phyloP scores from a whole-genome alignment of 1,140 invertebrate species.

The Paraescarpia echinospica region DNA sequence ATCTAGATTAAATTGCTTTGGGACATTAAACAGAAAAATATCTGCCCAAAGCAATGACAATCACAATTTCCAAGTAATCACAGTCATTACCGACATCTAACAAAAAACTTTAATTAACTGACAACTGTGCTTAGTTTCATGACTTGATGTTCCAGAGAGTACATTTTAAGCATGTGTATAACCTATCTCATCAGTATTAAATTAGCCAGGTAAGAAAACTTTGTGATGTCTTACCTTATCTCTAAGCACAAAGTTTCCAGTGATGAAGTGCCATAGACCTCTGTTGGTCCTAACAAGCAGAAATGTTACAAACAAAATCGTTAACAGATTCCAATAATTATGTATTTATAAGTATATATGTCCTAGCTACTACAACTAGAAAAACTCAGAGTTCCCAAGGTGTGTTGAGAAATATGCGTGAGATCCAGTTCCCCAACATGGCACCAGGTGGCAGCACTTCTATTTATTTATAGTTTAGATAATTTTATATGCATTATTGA shows the following conservation, averaged over 20 bases:
- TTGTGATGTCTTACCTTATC: neutral
- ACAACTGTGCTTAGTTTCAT: neutral
- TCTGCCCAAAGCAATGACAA: neutral
- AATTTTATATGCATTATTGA: too few species aligned
- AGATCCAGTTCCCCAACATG: too few species aligned
- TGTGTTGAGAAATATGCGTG: too few species aligned
- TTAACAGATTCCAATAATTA: neutral
- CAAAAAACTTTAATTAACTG: too few species aligned
- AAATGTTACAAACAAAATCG: neutral
- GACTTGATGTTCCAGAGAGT: neutral
- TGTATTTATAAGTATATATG: too few species aligned
- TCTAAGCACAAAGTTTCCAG: neutral
- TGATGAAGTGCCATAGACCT: neutral
- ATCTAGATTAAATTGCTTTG: neutral
- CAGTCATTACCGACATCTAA: neutral
- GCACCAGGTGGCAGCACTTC: too few species aligned
- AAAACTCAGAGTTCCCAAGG: too few species aligned
- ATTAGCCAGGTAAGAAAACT: neutral
- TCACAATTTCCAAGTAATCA: neutral
- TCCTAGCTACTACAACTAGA: too few species aligned
- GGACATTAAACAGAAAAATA: neutral
- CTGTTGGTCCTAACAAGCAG: neutral
- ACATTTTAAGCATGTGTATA: neutral
- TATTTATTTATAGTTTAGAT: too few species aligned
- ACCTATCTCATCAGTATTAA: neutral